Evolutionary conservation across 2,113 vertebrate species (phyloP), one percentile per base, ranked within the genome.

Genomic region (Perca schrenkii): DNA sequence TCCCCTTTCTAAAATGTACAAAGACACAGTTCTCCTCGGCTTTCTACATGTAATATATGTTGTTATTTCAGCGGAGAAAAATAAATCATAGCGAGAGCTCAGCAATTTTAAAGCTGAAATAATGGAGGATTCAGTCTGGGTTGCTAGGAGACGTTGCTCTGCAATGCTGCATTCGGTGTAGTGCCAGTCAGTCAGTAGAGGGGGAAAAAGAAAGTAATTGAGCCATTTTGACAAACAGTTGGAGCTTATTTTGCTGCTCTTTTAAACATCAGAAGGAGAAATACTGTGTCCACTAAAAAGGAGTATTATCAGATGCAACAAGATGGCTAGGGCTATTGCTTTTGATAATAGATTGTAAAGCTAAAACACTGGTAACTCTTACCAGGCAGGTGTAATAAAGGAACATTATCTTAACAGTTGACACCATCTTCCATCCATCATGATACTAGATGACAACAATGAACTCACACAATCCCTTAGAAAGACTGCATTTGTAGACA

Each of bases 71-170:
- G 43, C 11, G 17, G 2, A 71, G 17, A 57, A 36, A 76, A 74
- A 80, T 77, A 66, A 13, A 83, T 73, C 2, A 4, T 16, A 82
- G 52, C 56, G 36, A 57, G 40, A 40, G 66, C 19, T 1, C 15
- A 0, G 19, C 65, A 66, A n/a, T 81, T 65, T 84, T 43, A 21
- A 47, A 58, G 69, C 25, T 6, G 62, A 80, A 60, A 60, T 60
- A 40, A 68, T 61, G 46, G 34, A 57, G 73, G 64, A 67, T 73
- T 78, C 31, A 28, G 47, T 50, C 67, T 36, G 65, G 75, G 90
- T 91, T 94, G 90, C 89, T 90, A 90, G 89, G 91, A 84, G 74
- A 92, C 84, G 1, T 31, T 28, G 69, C 50, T 66, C 71, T 69
- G 50, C 47, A 54, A 34, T 69, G 52, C 69, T 63, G 22, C 10